Evolutionary conservation across 2,888 invertebrate genomes (phyloP).

Genomic region (Leptinotarsa tumamoca): DNA sequence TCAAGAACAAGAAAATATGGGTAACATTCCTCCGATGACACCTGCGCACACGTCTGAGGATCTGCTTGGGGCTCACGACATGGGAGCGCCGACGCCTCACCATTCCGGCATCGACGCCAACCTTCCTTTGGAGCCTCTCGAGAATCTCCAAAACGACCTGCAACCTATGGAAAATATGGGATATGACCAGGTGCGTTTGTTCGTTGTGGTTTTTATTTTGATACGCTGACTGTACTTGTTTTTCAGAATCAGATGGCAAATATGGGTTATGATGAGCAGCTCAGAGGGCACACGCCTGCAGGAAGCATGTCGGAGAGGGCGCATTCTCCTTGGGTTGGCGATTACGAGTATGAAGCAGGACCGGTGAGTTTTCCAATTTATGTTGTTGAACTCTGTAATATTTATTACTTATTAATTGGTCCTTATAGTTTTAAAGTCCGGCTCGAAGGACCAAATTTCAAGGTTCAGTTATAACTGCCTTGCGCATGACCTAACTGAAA

Average conservation of each 20-base stretch:
- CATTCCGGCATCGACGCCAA: conserved; percentile 56
- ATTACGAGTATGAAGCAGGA: conserved; percentile 85
- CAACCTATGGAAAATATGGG: conserved; percentile 75
- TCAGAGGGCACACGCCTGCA: conserved; percentile 73
- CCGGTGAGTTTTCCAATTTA: conserved; percentile 72
- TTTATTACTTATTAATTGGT: too few species aligned
- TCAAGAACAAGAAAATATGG: conserved; percentile 63
- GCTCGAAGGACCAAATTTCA: not conserved
- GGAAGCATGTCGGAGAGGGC: conserved; percentile 71
- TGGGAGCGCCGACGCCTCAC: conserved; percentile 58
- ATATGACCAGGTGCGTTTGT: conserved; percentile 68
- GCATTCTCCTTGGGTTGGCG: conserved; percentile 78
- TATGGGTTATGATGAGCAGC: conserved; percentile 79
- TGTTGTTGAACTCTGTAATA: too few species aligned
- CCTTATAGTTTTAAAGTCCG: not conserved
- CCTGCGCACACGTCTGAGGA: conserved; percentile 61
- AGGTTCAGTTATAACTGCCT: too few species aligned
- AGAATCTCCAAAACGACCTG: conserved; percentile 58
- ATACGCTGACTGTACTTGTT: not conserved
- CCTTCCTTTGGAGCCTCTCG: conserved; percentile 56
- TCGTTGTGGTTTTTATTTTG: not conserved
- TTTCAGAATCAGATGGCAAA: conserved; percentile 73
- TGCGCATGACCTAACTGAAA: too few species aligned
- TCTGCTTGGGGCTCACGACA: conserved; percentile 55
- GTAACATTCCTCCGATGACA: conserved; percentile 60